Conservation (phyloP, 2,888 invertebrate species). For the Parasteatoda lunata region DNA sequence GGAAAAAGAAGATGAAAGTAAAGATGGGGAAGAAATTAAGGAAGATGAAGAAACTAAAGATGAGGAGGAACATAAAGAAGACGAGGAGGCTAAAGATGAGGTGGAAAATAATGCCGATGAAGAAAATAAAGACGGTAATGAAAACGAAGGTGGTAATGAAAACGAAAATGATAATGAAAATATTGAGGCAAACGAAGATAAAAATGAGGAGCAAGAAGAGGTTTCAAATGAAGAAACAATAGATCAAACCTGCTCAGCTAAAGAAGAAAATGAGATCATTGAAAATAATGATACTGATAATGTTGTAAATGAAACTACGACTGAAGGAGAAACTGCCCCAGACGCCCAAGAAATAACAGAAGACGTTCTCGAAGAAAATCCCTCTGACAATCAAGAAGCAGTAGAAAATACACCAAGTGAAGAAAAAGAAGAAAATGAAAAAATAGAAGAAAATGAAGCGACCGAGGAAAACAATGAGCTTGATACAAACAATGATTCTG, state of each 20-base stretch:
- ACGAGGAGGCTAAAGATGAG: conserved; percentile 14
- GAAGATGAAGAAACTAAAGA: conserved; percentile 22
- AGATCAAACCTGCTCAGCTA: neutral
- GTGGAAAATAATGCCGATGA: neutral
- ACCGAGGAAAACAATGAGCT: neutral
- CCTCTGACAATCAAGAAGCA: neutral
- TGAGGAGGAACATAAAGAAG: conserved; percentile 6
- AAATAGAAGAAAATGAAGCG: conserved; percentile 4
- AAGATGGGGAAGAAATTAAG: neutral
- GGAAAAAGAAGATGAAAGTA: conserved; percentile 1
- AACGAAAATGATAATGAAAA: conserved; percentile 16
- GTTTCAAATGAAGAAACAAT: conserved; percentile 7
- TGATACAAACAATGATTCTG: neutral
- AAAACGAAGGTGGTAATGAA: neutral
- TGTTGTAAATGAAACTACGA: no score
- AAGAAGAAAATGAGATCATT: conserved; percentile 8
- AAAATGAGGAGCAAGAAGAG: conserved; percentile 26
- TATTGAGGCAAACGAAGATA: conserved; percentile 13
- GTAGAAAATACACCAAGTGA: neutral
- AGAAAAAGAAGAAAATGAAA: conserved; percentile 1
- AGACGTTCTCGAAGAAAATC: conserved; percentile 8
- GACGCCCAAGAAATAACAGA: neutral
- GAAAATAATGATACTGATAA: no score
- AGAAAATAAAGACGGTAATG: neutral
- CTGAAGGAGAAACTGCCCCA: no score